A percentile compares a stretch with the other conserved stretches of the same genome.
Evolutionary conservation across 2,888 invertebrate species (phyloP).

Genomic region (Melanophora roralis): DNA sequence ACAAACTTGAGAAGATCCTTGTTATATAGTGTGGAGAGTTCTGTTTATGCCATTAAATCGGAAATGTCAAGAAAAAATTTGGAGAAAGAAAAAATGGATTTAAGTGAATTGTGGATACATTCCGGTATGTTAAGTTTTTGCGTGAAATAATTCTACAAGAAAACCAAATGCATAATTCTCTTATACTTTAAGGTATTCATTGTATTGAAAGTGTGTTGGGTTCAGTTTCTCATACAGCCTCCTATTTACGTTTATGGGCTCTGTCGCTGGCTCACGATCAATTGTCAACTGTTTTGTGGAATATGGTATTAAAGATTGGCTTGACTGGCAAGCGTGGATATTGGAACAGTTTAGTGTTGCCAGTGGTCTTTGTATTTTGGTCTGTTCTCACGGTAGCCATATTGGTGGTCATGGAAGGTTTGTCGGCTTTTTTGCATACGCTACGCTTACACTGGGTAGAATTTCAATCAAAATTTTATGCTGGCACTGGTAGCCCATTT

Average conservation of each 20-base stretch:
- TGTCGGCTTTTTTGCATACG: constrained; percentile 99
- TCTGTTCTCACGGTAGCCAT: constrained; percentile 93
- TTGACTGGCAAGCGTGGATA: constrained; percentile 80
- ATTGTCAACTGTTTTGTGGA: constrained; percentile 92
- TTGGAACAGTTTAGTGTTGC: constrained; percentile 83
- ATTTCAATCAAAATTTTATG: constrained; percentile 97
- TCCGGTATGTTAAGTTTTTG: constrained; percentile 63
- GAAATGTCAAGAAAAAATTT: constrained; percentile 11
- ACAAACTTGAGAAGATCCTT: constrained; percentile 64
- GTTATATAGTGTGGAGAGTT: constrained; percentile 62
- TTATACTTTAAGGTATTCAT: constrained; percentile 78
- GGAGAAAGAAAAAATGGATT: constrained; percentile 60
- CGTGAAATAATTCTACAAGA: not conserved
- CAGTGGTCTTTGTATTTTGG: constrained; percentile 92
- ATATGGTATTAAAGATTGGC: constrained; percentile 89
- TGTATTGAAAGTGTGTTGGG: constrained; percentile 82
- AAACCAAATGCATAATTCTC: not conserved
- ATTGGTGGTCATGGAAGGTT: constrained; percentile 98
- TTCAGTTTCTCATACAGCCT: constrained; percentile 98
- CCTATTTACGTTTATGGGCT: constrained; percentile 98
- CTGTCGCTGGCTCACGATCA: constrained; percentile 97
- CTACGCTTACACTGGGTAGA: constrained; percentile 98
- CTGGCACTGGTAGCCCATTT: constrained; percentile 87
- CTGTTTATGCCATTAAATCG: constrained; percentile 64
- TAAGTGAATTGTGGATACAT: constrained; percentile 72